Base-by-base conservation (phyloP, 2,888 invertebrate species). In the Endotricha flammealis region DNA sequence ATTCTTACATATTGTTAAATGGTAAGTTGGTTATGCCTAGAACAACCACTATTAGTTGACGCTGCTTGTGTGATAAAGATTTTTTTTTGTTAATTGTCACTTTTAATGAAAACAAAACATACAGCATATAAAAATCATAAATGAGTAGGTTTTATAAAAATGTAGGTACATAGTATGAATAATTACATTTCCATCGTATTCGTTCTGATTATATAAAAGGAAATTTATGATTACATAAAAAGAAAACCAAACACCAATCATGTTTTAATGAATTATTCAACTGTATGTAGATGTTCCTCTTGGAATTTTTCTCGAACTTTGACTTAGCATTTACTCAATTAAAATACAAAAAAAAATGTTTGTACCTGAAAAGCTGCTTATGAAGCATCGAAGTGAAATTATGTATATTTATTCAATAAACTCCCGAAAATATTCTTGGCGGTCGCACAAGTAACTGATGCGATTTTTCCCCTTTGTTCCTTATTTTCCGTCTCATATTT, bases 351-450 rank as follows among this genome's bases (percentile, higher is more conserved):
- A 32, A 29, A 34, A 39, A 30, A 39, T 39, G 35, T 38, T 25
- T 11, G 32, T 36, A 22, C 46, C 17, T 39, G 58, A 57, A 64
- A 71, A 74, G 58, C 67, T 61, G 64, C 67, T 64, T 62, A 54
- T 54, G 57, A 59, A 53, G 57, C 64, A 68, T 67, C 64, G 68
- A 64, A 70, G 63, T 58, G 53, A 73, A 68, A 75, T 73, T 78
- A 79, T 75, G 76, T 78, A 76, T 71, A 78, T 77, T 76, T 79
- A 76, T 77, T 78, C 76, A 76, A 79, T 74, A 77, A 77, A 76
- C 63, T 64, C 69, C 59, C 70, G 64, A 75, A 70, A 77, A 73
- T 75, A 71, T 74, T 67, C 72, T 57, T 62, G 63, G 60, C 71
- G 65, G 71, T 71, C 63, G 70, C 60, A 62, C 51, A 58, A 69